Base-by-base conservation (phyloP, 2,113 vertebrate species). In the Eleginops maclovinus region DNA sequence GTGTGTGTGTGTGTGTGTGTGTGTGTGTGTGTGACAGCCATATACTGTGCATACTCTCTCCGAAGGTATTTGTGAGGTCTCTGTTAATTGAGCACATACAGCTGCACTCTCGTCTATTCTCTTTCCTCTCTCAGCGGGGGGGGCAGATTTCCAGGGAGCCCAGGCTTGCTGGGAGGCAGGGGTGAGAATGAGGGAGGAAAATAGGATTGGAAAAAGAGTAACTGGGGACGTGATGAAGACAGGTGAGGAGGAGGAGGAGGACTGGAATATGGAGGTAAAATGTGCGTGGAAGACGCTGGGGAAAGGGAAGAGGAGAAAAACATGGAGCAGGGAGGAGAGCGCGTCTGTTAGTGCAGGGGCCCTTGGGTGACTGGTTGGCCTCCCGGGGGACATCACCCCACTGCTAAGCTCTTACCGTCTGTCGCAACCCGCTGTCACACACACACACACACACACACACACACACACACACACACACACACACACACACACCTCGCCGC, bases 281-380 rank as follows among this genome's bases (percentile, higher is more conserved):
- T 41, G 50, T 43, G 75, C 21, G 71, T 28, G 50, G 53, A 61
- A 64, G 53, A 51, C 0, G 6, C 28, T 31, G 59, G 58, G 65
- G 26, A 46, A 50, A 24, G 60, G 36, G 21, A 51, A 19, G 40
- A 56, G 44, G 21, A 26, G 56, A 22, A 72, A 74, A 68, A 63
- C 56, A 64, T 2, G 68, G 62, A 59, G 62, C 49, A 55, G 76
- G 65, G 62, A 79, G 65, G 73, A 69, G 79, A 69, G 82, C 6
- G 28, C 51, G 75, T 87, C 86, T 88, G 89, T 90, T 86, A 88
- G 93, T 88, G 87, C 93, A 88, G 47, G 76, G 85, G 91, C 94
- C 96, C 91, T 93, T 96, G 96, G 96, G 96, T 96, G 96, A 95
- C 94, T 94, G 86, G 88, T 83, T 87, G 40, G 58, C 24, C 61